Base-by-base conservation (phyloP, 2,113 vertebrate genomes). In the Stigmatopora argus region DNA sequence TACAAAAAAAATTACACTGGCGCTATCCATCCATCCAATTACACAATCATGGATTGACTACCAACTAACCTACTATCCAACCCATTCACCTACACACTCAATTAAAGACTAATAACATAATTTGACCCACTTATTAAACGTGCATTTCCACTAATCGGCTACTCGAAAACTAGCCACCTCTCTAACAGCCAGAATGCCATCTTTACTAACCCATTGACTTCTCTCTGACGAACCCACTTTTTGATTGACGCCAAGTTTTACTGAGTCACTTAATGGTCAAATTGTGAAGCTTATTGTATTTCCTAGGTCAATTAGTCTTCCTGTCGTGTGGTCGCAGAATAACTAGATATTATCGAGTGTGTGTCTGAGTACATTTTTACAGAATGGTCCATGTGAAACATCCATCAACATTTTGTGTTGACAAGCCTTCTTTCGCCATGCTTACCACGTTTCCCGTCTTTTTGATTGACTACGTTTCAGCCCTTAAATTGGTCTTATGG, bases 381-480 rank as follows among this genome's bases (percentile, higher is more conserved):
- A 57, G 53, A 53, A 69, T 69, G 55, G 5, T 56, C 17, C 57
- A 12, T 7, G 11, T 6, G 47, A 51, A 6, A 62, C 60, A 76
- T 83, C 75, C 47, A 67, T 80, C 77, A 82, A 18, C 64, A 56
- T 11, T 19, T 19, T 62, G 21, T 44, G 55, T 46, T 47, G 52
- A 53, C 38, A 51, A 23, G 62, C 58, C 73, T 66, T 85, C 75
- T 74, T 78, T 81, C 73, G 52, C 64, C 65, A 83, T 78, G 73
- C 79, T 58, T 31, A 46, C 44, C 71, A 70, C 81, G 82, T 77
- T 70, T 56, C 77, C 62, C 62, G 72, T 57, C 73, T 12, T 23
- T 70, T 75, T 85, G 83, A 88, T 79, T 70, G 84, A 86, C 82
- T 78, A 71, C 74, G 72, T 73, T 73, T 60, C 75, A 73, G 70